Conservation (phyloP, 2,888 invertebrate species). For the Campopleginae sp. region DNA sequence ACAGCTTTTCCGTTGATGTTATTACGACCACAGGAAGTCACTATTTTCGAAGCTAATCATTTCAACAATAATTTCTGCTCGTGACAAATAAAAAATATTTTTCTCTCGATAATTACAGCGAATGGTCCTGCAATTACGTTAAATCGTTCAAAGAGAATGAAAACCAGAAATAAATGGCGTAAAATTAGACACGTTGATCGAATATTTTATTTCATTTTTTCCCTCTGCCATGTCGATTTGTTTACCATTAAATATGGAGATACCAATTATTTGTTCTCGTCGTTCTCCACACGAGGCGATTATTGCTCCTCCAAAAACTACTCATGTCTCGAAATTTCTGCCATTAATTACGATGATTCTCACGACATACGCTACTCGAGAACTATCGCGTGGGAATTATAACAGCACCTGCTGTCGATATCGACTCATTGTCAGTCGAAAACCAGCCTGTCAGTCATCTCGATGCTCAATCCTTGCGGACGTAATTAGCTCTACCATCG, state of each 20-base stretch:
- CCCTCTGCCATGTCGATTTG: neutral
- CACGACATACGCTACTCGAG: neutral
- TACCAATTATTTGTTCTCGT: neutral
- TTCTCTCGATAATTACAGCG: neutral
- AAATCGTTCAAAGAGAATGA: neutral
- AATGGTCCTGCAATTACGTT: neutral
- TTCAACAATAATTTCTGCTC: no score
- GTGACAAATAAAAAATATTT: neutral
- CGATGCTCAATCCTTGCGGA: neutral
- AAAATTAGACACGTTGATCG: neutral
- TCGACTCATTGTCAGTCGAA: neutral
- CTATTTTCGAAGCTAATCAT: neutral
- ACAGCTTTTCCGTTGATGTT: neutral
- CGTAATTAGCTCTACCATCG: neutral
- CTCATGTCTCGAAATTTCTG: neutral
- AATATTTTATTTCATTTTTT: neutral
- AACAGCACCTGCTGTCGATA: neutral
- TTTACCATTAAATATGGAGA: neutral
- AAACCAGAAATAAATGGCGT: no score
- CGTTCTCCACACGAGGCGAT: neutral
- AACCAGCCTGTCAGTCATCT: neutral
- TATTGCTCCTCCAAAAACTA: neutral
- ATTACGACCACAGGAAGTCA: neutral
- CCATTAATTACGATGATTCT: neutral
- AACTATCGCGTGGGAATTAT: neutral